Evolutionary conservation across 2,797 vertebrate genomes (phyloP).

Genomic region (Epinephelus coioides): DNA sequence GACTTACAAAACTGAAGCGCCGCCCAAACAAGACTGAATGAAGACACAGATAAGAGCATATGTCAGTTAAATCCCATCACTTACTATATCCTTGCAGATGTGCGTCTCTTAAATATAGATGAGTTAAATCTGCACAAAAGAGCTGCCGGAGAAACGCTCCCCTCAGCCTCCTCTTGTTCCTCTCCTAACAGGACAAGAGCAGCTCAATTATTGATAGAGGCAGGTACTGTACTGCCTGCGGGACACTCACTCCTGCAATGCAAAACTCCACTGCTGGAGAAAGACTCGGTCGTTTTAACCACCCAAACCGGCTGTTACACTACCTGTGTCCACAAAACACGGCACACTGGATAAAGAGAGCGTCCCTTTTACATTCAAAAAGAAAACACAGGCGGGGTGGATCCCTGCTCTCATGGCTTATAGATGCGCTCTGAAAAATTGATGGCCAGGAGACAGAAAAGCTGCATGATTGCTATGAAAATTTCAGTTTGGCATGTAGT

Average conservation of each 20-base stretch:
- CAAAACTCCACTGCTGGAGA: constrained; percentile 33
- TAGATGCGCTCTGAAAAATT: constrained; percentile 84
- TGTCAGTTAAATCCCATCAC: constrained; percentile 54
- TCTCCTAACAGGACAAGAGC: constrained; percentile 75
- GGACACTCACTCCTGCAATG: constrained; percentile 46
- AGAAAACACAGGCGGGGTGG: constrained; percentile 25
- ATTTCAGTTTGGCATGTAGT: constrained; percentile 63
- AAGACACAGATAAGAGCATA: constrained; percentile 43
- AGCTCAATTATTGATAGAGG: constrained; percentile 83
- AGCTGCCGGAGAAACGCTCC: constrained; percentile 50
- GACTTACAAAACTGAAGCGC: not conserved
- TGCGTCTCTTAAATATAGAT: constrained; percentile 77
- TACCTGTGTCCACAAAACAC: constrained; percentile 30
- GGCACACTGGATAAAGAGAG: constrained; percentile 8
- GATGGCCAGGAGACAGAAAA: constrained; percentile 66
- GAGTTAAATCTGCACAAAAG: constrained; percentile 78
- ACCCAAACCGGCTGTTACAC: constrained; percentile 13
- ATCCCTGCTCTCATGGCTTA: constrained; percentile 79
- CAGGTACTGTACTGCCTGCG: constrained; percentile 65
- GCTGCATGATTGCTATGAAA: constrained; percentile 69
- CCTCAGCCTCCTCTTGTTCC: constrained; percentile 47
- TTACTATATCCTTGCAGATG: constrained; percentile 56
- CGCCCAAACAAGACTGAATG: not conserved
- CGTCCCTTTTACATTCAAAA: constrained; percentile 23
- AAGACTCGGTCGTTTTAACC: constrained; percentile 27